Evolutionary conservation across 2,113 vertebrate genomes (phyloP), one percentile per base, ranked within the genome.

Genomic region (Elanoides forficatus): DNA sequence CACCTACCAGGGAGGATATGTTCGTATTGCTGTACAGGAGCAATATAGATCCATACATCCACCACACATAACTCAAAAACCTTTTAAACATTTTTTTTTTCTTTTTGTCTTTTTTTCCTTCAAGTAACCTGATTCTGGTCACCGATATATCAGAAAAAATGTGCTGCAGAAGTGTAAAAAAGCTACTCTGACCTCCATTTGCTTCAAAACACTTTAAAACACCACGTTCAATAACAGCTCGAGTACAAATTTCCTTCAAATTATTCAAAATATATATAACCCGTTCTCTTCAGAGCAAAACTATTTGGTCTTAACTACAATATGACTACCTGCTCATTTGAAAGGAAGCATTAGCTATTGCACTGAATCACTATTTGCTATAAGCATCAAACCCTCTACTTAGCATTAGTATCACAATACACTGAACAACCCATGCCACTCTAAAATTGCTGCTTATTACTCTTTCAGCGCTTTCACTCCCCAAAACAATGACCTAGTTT

Each of bases 41-140:
- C n/a, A 71, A 56, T 6, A 13, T 3, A 45, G 67, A 67, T 63
- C 52, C 27, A 15, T 7, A 45, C n/a, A 59, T 48, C 19, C 25
- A 36, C 15, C 8, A 17, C 13, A 34, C 0, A 0, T 42, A 83
- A 11, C 30, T 52, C 19, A 53, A 58, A 66, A 80, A 32, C 1
- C 4, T 62, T 62, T 26, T 17, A 81, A 59, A 22, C 7, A 2
- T 27, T 1, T 30, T 63, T n/a, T 45, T 30, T 2, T 7, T 22
- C 5, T 11, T 23, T 25, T 48, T 25, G 22, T 58, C 15, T 48
- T 56, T 53, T 62, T 17, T 34, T 18, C 1, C 1, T 80, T 43
- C 11, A 59, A 59, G 19, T 56, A 79, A 38, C 42, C 74, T 21
- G 36, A 32, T 15, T 81, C 48, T 81, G 15, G 34, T 52, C 72